Percentiles rank a stretch among this genome's conserved stretches.
Evolutionary conservation across 2,113 vertebrate genomes (phyloP).

Genomic region (Rhombomys opimus): DNA sequence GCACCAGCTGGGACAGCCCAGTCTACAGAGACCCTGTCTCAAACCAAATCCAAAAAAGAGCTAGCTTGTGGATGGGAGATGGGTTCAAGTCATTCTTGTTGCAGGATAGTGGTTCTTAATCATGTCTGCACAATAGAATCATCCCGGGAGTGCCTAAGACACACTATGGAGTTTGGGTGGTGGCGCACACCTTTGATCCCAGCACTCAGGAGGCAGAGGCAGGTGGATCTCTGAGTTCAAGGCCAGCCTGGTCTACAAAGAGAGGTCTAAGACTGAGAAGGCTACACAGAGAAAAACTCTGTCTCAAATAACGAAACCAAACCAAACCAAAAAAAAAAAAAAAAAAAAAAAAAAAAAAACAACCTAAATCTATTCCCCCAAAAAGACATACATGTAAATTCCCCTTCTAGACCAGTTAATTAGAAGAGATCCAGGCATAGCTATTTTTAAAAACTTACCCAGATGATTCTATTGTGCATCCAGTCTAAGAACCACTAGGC

Average conservation of each 20-base stretch:
- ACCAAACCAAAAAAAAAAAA: no score
- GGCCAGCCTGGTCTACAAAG: neutral
- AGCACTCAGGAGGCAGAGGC: neutral
- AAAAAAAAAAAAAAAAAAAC: no score
- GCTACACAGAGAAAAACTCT: neutral
- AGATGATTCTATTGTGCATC: slow-evolving; percentile 64
- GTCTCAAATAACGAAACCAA: neutral
- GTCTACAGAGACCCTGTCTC: neutral
- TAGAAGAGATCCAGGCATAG: slow-evolving; percentile 50
- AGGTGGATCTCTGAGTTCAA: neutral
- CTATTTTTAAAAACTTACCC: slow-evolving; percentile 60
- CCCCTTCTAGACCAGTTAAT: slow-evolving; percentile 53
- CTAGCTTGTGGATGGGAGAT: neutral
- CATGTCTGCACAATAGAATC: slow-evolving; percentile 43
- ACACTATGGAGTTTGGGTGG: neutral
- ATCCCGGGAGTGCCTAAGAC: slow-evolving; percentile 53
- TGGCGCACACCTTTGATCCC: neutral
- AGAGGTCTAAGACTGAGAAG: neutral
- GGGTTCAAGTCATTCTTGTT: slow-evolving; percentile 9
- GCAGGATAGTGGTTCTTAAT: slow-evolving; percentile 51
- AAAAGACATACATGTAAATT: slow-evolving; percentile 11
- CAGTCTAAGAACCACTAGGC: slow-evolving; percentile 54
- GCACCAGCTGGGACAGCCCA: neutral
- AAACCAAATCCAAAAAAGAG: neutral
- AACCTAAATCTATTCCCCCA: neutral